Percentiles rank a stretch among this genome's conserved stretches.
phyloP scores from a whole-genome alignment of 2,888 invertebrate genomes.

The Colletes collaris region DNA sequence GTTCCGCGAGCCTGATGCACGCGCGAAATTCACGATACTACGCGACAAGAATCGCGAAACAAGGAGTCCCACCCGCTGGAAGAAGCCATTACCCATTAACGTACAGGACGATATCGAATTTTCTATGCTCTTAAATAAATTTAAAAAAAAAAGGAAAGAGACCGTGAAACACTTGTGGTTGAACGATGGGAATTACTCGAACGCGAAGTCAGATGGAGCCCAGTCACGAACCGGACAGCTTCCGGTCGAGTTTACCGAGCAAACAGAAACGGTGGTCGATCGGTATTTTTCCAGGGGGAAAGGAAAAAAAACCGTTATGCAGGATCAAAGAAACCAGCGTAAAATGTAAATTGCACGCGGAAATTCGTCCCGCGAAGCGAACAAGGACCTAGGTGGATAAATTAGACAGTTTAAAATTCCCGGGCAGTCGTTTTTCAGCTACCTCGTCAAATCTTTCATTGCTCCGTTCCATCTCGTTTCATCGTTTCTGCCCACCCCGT shows the following conservation, averaged over 20 bases:
- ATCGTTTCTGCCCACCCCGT: neutral
- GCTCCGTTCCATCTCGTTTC: conserved; percentile 7
- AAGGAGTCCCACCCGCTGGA: too few species aligned
- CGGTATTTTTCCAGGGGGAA: conserved; percentile 12
- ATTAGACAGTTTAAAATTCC: conserved; percentile 37
- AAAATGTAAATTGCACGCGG: conserved; percentile 54
- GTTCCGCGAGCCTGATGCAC: too few species aligned
- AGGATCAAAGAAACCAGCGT: conserved; percentile 37
- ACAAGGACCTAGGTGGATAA: conserved; percentile 2
- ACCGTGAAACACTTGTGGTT: too few species aligned
- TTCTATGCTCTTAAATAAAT: too few species aligned
- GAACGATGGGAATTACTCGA: too few species aligned
- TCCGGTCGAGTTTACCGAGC: conserved; percentile 14
- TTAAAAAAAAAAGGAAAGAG: too few species aligned
- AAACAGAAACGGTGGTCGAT: conserved; percentile 22
- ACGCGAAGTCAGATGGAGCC: neutral
- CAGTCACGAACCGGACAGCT: conserved; percentile 10
- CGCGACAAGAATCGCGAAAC: too few species aligned
- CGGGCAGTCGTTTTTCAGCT: conserved; percentile 39
- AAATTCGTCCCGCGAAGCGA: conserved; percentile 3
- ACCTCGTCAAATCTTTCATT: conserved; percentile 56
- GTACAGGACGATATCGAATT: too few species aligned
- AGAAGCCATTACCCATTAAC: too few species aligned
- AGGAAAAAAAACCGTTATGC: conserved; percentile 23
- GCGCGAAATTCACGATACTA: too few species aligned